Evolutionary conservation across 1,140 invertebrate genomes (phyloP).

Genomic region (Drosophila rufa): DNA sequence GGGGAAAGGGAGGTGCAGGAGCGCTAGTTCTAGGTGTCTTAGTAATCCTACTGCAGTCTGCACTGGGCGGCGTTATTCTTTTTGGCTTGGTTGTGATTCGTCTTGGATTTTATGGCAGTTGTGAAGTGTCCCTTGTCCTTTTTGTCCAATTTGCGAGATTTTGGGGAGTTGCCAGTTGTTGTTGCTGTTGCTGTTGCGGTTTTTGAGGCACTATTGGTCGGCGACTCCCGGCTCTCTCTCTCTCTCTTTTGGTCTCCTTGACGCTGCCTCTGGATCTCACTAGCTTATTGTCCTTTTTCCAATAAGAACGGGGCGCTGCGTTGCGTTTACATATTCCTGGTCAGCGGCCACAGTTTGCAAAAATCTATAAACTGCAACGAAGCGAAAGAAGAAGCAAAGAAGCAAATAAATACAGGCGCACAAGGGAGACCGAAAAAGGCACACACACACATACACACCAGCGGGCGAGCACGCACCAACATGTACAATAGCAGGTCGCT

Average conservation of each 20-base stretch:
- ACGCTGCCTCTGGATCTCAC: slow-evolving; percentile 5
- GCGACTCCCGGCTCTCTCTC: slow-evolving; percentile 35
- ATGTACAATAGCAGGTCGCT: slow-evolving; percentile 37
- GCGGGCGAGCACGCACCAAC: slow-evolving; percentile 40
- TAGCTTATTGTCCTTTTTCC: slow-evolving; percentile 55
- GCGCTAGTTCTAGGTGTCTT: slow-evolving; percentile 23
- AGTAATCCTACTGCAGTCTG: slow-evolving; percentile 65
- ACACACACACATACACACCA: slow-evolving; percentile 18
- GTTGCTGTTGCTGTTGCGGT: slow-evolving; percentile 37
- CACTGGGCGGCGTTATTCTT: slow-evolving; percentile 72
- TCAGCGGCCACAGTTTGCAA: slow-evolving; percentile 77
- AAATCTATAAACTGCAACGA: slow-evolving; percentile 85
- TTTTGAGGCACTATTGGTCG: slow-evolving; percentile 74
- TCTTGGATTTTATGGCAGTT: slow-evolving; percentile 67
- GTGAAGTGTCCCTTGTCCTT: slow-evolving; percentile 42
- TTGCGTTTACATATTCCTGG: slow-evolving; percentile 83
- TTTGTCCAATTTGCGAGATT: slow-evolving; percentile 12
- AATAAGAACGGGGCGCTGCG: slow-evolving; percentile 69
- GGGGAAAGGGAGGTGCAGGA: slow-evolving; percentile 10
- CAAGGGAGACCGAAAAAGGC: slow-evolving; percentile 67
- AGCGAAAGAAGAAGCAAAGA: slow-evolving; percentile 51
- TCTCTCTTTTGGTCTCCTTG: slow-evolving; percentile 23
- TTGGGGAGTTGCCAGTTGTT: slow-evolving; percentile 44
- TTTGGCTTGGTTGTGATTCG: slow-evolving; percentile 50
- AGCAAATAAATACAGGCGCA: slow-evolving; percentile 70